Percentiles rank a stretch among this genome's conserved stretches.
phyloP scores from a whole-genome alignment of 1,140 invertebrate species.

The Condylostylus longicornis region DNA sequence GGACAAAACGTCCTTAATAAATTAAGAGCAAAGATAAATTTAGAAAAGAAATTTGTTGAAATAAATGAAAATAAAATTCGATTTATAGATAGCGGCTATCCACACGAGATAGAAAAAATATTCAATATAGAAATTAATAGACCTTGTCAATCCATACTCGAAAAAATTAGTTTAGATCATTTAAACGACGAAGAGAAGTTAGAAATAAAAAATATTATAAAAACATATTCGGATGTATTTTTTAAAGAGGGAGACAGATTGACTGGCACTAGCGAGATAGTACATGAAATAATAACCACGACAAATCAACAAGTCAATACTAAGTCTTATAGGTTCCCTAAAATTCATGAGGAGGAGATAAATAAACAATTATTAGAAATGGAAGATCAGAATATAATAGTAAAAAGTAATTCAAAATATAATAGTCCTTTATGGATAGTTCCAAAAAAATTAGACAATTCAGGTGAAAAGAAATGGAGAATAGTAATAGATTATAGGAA shows the following conservation, averaged over 20 bases:
- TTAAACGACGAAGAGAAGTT: slow-evolving; percentile 1
- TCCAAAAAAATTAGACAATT: slow-evolving; percentile 14
- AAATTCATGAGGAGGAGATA: slow-evolving; percentile 28
- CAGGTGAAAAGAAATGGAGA: slow-evolving; percentile 20
- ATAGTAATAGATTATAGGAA: slow-evolving; percentile 26
- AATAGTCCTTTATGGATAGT: slow-evolving; percentile 8
- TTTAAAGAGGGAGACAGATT: slow-evolving; percentile 4
- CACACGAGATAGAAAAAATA: too few species aligned
- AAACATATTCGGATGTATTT: slow-evolving; percentile 1
- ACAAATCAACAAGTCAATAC: slow-evolving; percentile 12
- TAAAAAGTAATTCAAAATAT: slow-evolving; percentile 20
- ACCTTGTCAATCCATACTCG: too few species aligned
- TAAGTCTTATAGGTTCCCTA: slow-evolving; percentile 23
- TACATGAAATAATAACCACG: slow-evolving; percentile 18
- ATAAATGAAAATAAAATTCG: too few species aligned
- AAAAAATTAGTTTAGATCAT: too few species aligned
- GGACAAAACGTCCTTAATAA: too few species aligned
- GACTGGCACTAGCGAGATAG: slow-evolving; percentile 1
- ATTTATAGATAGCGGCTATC: too few species aligned
- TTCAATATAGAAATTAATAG: too few species aligned
- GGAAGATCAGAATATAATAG: slow-evolving; percentile 29
- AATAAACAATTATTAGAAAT: slow-evolving; percentile 14
- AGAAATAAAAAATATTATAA: background rate
- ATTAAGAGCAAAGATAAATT: too few species aligned
- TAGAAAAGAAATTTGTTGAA: too few species aligned